phyloP scores from a whole-genome alignment of 2,797 vertebrate genomes.

The Lagodon rhomboides region DNA sequence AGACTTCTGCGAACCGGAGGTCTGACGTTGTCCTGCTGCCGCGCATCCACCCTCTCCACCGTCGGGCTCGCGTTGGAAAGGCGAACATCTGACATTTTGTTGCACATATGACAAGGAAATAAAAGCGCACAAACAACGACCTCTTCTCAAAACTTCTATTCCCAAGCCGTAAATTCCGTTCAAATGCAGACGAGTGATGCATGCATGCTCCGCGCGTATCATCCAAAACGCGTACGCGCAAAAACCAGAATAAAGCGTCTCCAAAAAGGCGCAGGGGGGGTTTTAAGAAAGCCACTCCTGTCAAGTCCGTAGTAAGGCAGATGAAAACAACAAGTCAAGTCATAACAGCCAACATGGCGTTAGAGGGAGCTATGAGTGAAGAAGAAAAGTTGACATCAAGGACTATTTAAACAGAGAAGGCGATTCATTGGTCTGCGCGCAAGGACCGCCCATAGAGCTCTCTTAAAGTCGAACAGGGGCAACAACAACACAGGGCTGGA shows the following conservation, averaged over 20 bases:
- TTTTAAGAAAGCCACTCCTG: slow-evolving; percentile 76
- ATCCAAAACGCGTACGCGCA: slow-evolving; percentile 69
- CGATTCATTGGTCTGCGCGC: slow-evolving; percentile 86
- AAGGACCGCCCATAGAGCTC: slow-evolving; percentile 85
- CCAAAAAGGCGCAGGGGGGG: slow-evolving; percentile 49
- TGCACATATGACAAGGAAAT: slow-evolving; percentile 76
- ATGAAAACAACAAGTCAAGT: slow-evolving; percentile 83
- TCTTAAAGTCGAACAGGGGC: slow-evolving; percentile 74
- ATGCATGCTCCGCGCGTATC: slow-evolving; percentile 72
- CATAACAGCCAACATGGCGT: slow-evolving; percentile 95
- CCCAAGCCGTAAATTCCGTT: slow-evolving; percentile 75
- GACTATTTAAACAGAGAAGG: slow-evolving; percentile 93
- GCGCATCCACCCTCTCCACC: slow-evolving; percentile 92
- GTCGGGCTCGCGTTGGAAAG: slow-evolving; percentile 96
- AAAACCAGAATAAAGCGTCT: slow-evolving; percentile 44
- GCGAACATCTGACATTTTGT: slow-evolving; percentile 96
- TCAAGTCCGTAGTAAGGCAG: slow-evolving; percentile 83
- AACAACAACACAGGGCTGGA: slow-evolving; percentile 48
- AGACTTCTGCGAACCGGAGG: slow-evolving; percentile 91
- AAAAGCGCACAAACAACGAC: slow-evolving; percentile 20
- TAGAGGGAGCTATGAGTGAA: slow-evolving; percentile 88
- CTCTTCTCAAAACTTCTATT: slow-evolving; percentile 57
- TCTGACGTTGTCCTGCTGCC: slow-evolving; percentile 88
- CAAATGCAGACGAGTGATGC: slow-evolving; percentile 65
- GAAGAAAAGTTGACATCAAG: slow-evolving; percentile 89